A percentile compares a stretch with the other conserved stretches of the same genome.
Conservation (phyloP, 53 echinoderm and acorn worm species). For the Henricia sp. region DNA sequence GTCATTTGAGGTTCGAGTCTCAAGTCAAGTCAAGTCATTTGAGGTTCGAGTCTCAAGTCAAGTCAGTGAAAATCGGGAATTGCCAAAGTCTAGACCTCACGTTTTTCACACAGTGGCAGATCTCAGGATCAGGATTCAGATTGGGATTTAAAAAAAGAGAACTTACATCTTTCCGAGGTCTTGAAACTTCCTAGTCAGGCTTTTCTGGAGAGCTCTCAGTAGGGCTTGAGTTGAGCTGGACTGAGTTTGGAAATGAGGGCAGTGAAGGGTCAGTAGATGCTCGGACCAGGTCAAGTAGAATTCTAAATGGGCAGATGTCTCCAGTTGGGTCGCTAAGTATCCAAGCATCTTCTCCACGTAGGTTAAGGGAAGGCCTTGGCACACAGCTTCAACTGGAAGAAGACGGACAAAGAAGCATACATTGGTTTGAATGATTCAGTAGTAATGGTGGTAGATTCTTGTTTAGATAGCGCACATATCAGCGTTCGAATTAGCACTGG, state of each 20-base stretch:
- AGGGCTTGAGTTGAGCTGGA: constrained; percentile 77
- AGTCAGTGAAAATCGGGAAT: no score
- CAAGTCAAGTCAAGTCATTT: no score
- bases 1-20: no score
- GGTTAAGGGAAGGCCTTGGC: constrained; percentile 70
- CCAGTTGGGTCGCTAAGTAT: constrained; percentile 81
- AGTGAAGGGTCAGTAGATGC: constrained; percentile 77
- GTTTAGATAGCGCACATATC: no score
- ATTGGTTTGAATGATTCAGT: no score
- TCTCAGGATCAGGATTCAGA: no score
- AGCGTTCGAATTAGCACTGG: no score
- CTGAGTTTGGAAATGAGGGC: constrained; percentile 69
- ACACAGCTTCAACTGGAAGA: constrained; percentile 75
- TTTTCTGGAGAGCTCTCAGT: constrained; percentile 87
- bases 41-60: no score
- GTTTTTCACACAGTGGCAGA: no score
- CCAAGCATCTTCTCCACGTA: constrained; percentile 87
- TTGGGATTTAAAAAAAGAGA: background rate
- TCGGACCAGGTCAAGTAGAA: constrained; percentile 90
- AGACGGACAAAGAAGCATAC: background rate
- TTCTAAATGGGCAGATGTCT: constrained; percentile 83
- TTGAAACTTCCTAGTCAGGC: constrained; percentile 71
- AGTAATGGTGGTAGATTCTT: no score
- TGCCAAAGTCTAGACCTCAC: no score
- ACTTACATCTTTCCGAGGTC: constrained; percentile 88